These are phyloP conservation scores for Cherax destructor DNA, from an alignment of 1,140 invertebrate species.

Conservation along the genomic window DNA sequence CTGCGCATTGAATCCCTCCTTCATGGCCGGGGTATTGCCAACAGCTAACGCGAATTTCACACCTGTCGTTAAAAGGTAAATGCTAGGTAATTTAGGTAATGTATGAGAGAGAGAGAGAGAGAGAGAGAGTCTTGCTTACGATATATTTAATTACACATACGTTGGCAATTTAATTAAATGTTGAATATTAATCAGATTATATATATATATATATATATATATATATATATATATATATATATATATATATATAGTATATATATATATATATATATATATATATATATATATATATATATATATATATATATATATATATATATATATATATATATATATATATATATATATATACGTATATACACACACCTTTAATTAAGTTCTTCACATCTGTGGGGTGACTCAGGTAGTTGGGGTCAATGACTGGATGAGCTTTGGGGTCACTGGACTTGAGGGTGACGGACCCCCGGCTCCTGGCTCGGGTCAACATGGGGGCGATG, in stretches of 20 bases:
- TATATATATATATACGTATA: neutral
- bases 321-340: no score
- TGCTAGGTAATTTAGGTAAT: neutral
- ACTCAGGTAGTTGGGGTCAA: conserved; percentile 55
- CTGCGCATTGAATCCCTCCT: conserved; percentile 33
- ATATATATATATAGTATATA: no score
- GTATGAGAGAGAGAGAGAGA: neutral
- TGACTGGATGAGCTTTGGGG: conserved; percentile 19
- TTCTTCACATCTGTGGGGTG: conserved; percentile 42
- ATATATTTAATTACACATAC: no score
- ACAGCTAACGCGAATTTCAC: conserved; percentile 57
- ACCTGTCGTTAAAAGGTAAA: conserved; percentile 20
- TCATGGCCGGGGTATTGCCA: conserved; percentile 45
- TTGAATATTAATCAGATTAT: no score
- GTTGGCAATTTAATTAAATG: no score
- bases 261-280: no score
- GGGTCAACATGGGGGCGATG: conserved; percentile 74
- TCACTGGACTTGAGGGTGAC: conserved; percentile 38
- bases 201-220: no score
- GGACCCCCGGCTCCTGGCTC: conserved; percentile 83
- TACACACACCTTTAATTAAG: conserved; percentile 34
- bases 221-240: no score
- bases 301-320: no score
- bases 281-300: no score
- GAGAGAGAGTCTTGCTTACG: neutral